Percentiles rank a stretch among this genome's conserved stretches.
Conservation (phyloP, 2,888 invertebrate species). For the Timandra comae region DNA sequence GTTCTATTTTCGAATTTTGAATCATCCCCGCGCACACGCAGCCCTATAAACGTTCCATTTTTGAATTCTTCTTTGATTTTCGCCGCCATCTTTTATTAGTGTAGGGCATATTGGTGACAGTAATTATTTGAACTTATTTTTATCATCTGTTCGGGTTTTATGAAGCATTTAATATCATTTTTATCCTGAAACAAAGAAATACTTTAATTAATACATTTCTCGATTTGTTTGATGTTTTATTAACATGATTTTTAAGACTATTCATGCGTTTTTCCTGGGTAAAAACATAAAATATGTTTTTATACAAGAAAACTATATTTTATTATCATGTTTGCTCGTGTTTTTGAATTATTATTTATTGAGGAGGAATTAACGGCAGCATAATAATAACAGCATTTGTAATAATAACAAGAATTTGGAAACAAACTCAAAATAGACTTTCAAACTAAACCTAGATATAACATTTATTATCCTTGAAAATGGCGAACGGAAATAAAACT, state of each 20-base stretch:
- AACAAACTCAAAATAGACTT: too few species aligned
- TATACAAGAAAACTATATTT: too few species aligned
- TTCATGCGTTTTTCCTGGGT: too few species aligned
- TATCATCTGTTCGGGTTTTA: slow-evolving; percentile 38
- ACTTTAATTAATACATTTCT: neutral
- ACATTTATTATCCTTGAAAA: too few species aligned
- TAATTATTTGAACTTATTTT: slow-evolving; percentile 23
- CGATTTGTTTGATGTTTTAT: neutral
- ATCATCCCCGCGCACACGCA: slow-evolving; percentile 49
- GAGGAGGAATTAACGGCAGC: too few species aligned
- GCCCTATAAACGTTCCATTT: slow-evolving; percentile 46
- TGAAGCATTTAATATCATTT: slow-evolving; percentile 27
- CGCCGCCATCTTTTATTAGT: slow-evolving; percentile 56
- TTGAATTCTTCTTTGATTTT: slow-evolving; percentile 41
- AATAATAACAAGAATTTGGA: too few species aligned
- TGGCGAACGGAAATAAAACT: too few species aligned
- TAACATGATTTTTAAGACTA: too few species aligned
- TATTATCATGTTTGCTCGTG: too few species aligned
- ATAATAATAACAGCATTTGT: too few species aligned
- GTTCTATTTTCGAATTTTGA: slow-evolving; percentile 55
- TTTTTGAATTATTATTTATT: too few species aligned
- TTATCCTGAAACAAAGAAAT: slow-evolving; percentile 44
- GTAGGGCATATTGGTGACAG: slow-evolving; percentile 53
- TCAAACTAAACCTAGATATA: too few species aligned
- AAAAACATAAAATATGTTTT: neutral